Evolutionary conservation across 53 echinoderm and acorn worm species (phyloP).

Genomic region (Echinarachnius parma): DNA sequence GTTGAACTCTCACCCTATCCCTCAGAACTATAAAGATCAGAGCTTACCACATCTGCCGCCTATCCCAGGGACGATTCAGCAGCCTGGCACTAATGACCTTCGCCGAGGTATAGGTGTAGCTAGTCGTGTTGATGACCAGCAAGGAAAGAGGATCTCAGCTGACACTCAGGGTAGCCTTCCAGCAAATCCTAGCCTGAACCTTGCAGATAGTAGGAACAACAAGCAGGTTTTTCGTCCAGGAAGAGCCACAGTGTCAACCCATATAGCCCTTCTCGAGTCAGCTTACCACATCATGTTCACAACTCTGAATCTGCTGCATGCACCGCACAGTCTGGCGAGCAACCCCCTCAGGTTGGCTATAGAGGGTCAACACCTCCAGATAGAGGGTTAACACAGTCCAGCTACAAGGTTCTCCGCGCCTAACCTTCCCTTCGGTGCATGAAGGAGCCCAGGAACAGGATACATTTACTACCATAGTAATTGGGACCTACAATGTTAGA

Average conservation of each 20-base stretch:
- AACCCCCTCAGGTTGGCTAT: neutral
- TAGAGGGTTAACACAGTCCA: neutral
- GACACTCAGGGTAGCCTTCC: neutral
- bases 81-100: neutral
- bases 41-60: neutral
- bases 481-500: neutral
- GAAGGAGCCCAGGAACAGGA: neutral
- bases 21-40: neutral
- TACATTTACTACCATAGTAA: neutral
- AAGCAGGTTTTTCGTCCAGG: neutral
- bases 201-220: neutral
- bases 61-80: neutral
- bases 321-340: neutral
- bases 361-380: neutral
- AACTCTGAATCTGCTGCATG: neutral
- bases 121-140: neutral
- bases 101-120: neutral
- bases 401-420: neutral
- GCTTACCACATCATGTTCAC: neutral
- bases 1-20: neutral
- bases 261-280: neutral
- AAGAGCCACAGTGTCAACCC: neutral
- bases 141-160: neutral
- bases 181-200: neutral
- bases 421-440: neutral